A percentile compares a stretch with the other conserved stretches of the same genome.
phyloP scores from a whole-genome alignment of 2,888 invertebrate species.

The Dione vanillae region DNA sequence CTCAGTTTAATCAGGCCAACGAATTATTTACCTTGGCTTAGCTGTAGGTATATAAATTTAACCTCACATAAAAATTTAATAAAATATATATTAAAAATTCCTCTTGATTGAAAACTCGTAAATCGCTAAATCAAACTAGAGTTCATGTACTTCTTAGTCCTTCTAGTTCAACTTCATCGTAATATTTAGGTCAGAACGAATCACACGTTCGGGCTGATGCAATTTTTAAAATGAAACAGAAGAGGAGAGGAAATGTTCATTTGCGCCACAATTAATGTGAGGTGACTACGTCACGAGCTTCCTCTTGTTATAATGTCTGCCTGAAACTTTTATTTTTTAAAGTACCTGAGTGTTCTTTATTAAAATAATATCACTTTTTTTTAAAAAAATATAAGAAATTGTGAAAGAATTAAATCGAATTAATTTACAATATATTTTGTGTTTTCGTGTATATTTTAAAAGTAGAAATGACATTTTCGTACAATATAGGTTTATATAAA shows the following conservation, averaged over 20 bases:
- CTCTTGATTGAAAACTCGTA: conserved; percentile 24
- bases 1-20: conserved; percentile 3
- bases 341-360: conserved; percentile 6
- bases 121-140: conserved; percentile 45
- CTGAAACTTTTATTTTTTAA: conserved; percentile 15
- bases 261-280: conserved; percentile 57
- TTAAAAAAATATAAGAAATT: no score
- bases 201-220: conserved; percentile 58
- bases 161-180: conserved; percentile 49
- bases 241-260: conserved; percentile 54
- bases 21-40: conserved; percentile 4
- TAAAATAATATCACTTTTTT: background rate
- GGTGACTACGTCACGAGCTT: conserved; percentile 34
- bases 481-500: no score
- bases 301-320: conserved; percentile 32
- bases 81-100: conserved; percentile 10
- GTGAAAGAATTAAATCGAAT: no score
- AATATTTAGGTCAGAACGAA: conserved; percentile 65
- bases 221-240: conserved; percentile 63
- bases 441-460: background rate
- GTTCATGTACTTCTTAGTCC: conserved; percentile 45
- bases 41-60: conserved; percentile 9
- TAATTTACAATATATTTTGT: no score
- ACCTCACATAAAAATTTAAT: background rate
- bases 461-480: background rate